Conservation (phyloP, 2,113 vertebrate genomes). For the Centropus bengalensis region DNA sequence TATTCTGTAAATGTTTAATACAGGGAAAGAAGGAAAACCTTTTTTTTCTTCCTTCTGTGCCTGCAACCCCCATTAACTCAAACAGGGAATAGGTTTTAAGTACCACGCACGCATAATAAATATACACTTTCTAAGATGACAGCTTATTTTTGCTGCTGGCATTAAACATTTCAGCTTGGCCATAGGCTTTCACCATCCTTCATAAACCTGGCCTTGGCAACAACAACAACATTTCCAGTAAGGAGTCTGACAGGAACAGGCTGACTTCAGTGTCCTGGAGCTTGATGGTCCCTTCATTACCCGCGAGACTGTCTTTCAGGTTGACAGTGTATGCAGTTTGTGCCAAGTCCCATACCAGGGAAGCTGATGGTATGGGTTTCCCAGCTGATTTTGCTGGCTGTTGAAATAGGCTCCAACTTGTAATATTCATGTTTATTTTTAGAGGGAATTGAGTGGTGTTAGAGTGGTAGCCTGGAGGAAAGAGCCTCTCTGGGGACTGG, state of each 20-base stretch:
- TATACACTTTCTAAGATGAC: conserved; percentile 2
- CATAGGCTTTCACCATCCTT: background rate
- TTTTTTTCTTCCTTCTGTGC: background rate
- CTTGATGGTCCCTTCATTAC: conserved; percentile 8
- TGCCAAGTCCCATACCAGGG: background rate
- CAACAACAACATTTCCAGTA: conserved; percentile 45
- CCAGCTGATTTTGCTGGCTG: conserved; percentile 2
- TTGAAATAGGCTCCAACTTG: background rate
- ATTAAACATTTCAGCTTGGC: conserved; percentile 13
- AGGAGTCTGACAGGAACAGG: conserved; percentile 37
- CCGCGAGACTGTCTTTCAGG: background rate
- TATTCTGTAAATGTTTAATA: background rate
- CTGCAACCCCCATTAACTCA: conserved; percentile 11
- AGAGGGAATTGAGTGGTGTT: conserved; percentile 18
- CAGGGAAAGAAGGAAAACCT: background rate
- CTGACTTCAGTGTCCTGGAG: conserved; percentile 24
- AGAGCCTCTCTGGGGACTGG: background rate
- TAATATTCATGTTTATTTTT: conserved; percentile 17
- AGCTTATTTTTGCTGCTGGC: conserved; percentile 55
- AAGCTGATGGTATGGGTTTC: conserved; percentile 18
- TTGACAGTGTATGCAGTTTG: background rate
- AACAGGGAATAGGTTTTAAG: background rate
- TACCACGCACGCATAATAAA: background rate
- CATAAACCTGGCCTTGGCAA: conserved; percentile 33
- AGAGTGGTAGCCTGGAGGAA: background rate